Evolutionary conservation across 1,140 invertebrate genomes (phyloP).

Genomic region (Caligus rogercresseyi): DNA sequence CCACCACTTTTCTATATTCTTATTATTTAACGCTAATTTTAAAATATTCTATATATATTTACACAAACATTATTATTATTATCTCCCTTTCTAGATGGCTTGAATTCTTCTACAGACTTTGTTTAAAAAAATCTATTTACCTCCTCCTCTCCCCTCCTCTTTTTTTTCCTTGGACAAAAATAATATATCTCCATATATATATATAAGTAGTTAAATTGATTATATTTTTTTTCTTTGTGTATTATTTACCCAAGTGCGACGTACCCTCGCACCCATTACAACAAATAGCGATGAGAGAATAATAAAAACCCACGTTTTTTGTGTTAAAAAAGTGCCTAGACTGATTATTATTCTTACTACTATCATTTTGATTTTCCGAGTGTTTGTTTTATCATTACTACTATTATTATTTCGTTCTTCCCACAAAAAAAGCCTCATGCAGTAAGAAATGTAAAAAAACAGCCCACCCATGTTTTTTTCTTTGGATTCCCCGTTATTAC

Average conservation of each 20-base stretch:
- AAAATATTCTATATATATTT: too few relatives aligned
- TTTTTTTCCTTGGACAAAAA: neutral
- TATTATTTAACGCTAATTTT: neutral
- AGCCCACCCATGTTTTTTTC: neutral
- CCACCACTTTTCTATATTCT: neutral
- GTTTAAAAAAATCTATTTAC: neutral
- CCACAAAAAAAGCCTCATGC: too few relatives aligned
- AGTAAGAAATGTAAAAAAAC: too few relatives aligned
- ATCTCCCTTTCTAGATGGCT: neutral
- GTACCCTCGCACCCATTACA: too few relatives aligned
- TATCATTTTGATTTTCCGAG: too few relatives aligned
- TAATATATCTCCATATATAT: conserved; percentile 1
- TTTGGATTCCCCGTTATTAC: neutral
- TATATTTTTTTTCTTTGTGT: neutral
- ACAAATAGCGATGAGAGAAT: neutral
- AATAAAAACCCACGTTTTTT: neutral
- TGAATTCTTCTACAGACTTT: neutral
- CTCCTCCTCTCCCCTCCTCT: neutral
- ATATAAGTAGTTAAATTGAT: neutral
- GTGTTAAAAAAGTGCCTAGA: neutral
- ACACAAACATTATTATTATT: too few relatives aligned
- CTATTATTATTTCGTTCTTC: too few relatives aligned
- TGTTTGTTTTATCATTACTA: too few relatives aligned
- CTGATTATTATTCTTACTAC: neutral
- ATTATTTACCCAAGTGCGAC: neutral